Evolutionary conservation across 2,113 vertebrate species (phyloP).

Genomic region (Rhynchopsitta pachyrhyncha): DNA sequence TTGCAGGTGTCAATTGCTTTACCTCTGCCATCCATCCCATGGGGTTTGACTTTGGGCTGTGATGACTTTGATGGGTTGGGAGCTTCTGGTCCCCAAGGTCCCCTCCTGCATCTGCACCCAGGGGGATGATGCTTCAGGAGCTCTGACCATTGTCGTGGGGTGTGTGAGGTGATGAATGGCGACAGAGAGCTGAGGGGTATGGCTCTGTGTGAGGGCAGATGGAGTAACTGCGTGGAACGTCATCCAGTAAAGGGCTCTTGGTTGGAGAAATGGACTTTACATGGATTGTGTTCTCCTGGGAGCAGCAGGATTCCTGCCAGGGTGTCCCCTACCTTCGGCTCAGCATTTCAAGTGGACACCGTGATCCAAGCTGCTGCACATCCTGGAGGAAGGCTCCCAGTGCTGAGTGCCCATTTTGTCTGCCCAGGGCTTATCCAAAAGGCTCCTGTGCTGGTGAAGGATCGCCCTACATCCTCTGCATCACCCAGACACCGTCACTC

Average conservation of each 20-base stretch:
- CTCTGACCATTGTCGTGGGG: rapidly evolving
- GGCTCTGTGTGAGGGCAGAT: rapidly evolving
- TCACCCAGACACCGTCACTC: not conserved
- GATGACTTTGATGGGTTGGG: not conserved
- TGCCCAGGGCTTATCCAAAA: not conserved
- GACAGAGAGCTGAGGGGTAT: rapidly evolving
- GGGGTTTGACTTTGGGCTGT: not conserved
- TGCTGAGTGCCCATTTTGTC: not conserved
- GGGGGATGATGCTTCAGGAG: rapidly evolving
- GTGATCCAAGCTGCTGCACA: not conserved
- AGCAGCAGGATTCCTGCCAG: not conserved
- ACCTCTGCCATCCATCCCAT: rapidly evolving
- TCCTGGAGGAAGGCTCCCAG: not conserved
- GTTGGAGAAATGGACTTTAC: not conserved
- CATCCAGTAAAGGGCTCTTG: rapidly evolving
- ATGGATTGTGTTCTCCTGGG: not conserved
- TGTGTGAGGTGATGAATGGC: rapidly evolving
- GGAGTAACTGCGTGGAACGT: rapidly evolving
- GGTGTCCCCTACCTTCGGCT: not conserved
- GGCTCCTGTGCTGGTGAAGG: not conserved
- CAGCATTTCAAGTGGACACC: rapidly evolving
- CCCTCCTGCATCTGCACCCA: rapidly evolving
- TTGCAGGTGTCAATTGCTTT: not conserved
- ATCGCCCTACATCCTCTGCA: not conserved
- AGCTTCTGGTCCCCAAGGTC: rapidly evolving